Evolutionary conservation across 2,888 invertebrate genomes (phyloP).

Genomic region (Lasioglossum malachurum): DNA sequence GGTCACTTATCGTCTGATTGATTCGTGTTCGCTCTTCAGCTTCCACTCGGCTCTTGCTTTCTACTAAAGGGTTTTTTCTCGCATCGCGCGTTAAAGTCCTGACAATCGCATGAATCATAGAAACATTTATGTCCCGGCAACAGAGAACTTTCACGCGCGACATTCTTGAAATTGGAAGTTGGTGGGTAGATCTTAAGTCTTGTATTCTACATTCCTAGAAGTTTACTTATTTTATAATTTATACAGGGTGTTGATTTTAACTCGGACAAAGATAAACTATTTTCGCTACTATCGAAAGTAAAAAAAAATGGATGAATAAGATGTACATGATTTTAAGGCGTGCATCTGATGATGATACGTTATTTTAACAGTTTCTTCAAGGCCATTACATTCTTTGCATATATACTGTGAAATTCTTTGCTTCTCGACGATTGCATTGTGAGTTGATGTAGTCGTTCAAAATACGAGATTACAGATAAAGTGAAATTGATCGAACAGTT

Average conservation of each 20-base stretch:
- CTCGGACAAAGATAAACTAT: no score
- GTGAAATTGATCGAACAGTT: neutral
- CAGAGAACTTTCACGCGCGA: neutral
- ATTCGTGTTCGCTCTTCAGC: slow-evolving; percentile 5
- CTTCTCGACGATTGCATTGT: neutral
- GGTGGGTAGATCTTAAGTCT: neutral
- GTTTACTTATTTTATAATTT: neutral
- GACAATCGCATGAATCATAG: neutral
- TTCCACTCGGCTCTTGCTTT: neutral
- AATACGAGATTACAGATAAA: neutral
- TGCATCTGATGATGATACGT: no score
- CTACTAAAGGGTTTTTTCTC: slow-evolving; percentile 1
- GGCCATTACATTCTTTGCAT: no score
- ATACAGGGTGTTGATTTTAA: no score
- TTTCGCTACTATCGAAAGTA: no score
- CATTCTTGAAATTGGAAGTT: neutral
- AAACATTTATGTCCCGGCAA: neutral
- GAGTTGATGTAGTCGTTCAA: neutral
- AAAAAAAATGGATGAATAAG: no score
- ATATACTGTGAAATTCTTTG: neutral
- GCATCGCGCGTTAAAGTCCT: slow-evolving; percentile 34
- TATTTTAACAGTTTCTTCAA: no score
- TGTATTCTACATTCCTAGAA: neutral
- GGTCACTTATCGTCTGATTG: slow-evolving; percentile 16
- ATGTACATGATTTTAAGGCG: no score